A percentile compares a stretch with the other conserved stretches of the same genome.
Evolutionary conservation across 2,113 vertebrate genomes (phyloP).

Genomic region (Epinephelus cyanopodus): DNA sequence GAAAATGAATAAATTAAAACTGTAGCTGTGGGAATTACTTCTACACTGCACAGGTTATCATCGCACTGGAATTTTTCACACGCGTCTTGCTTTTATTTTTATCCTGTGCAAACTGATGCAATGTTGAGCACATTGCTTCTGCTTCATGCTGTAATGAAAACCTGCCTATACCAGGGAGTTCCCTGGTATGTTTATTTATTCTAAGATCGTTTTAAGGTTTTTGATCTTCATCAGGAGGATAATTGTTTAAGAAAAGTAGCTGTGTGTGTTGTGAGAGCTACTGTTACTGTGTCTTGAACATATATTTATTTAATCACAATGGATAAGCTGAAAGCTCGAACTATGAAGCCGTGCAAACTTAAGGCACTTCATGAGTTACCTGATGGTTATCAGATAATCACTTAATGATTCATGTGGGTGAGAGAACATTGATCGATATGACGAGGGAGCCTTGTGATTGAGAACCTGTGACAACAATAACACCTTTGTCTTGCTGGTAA

Average conservation of each 20-base stretch:
- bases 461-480: background rate
- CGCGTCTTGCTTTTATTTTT: constrained; percentile 24
- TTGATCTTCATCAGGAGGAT: constrained; percentile 10
- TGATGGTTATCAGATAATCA: background rate
- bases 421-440: constrained; percentile 1
- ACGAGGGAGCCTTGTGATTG: background rate
- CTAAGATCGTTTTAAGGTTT: background rate
- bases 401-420: background rate
- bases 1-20: constrained; percentile 45
- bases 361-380: background rate
- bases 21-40: constrained; percentile 42
- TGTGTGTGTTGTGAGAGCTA: background rate
- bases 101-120: constrained; percentile 59
- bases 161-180: background rate
- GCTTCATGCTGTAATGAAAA: constrained; percentile 18
- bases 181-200: constrained; percentile 6
- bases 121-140: constrained; percentile 42
- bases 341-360: background rate
- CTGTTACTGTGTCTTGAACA: background rate
- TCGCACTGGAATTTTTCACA: constrained; percentile 32
- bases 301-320: background rate
- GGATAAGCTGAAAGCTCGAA: background rate
- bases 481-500: background rate
- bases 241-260: background rate
- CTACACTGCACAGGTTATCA: constrained; percentile 38